Evolutionary conservation across 2,113 vertebrate species (phyloP).

Genomic region (Mastomys natalensis): DNA sequence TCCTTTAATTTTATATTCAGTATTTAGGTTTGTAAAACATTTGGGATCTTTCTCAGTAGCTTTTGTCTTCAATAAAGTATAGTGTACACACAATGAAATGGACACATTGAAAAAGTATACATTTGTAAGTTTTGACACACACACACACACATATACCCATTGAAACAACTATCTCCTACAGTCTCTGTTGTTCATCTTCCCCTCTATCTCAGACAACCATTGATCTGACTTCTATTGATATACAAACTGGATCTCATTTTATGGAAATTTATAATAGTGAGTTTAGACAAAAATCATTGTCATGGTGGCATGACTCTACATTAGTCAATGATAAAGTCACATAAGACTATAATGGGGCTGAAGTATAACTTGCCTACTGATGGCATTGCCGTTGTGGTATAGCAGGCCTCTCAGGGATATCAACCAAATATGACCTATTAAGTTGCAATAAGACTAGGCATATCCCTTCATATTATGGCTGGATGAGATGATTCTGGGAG

Average conservation of each 20-base stretch:
- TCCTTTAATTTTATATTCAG: conserved; percentile 37
- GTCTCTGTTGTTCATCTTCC: neutral
- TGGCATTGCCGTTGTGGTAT: neutral
- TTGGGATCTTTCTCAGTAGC: neutral
- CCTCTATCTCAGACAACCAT: neutral
- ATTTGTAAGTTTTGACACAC: neutral
- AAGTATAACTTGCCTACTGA: neutral
- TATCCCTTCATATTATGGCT: neutral
- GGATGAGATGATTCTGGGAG: neutral
- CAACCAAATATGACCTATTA: neutral
- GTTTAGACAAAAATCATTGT: neutral
- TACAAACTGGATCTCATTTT: neutral
- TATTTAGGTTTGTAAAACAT: neutral
- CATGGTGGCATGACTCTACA: neutral
- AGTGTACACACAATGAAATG: neutral
- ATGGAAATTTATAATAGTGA: neutral
- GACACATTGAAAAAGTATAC: neutral
- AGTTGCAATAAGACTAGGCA: neutral
- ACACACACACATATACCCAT: neutral
- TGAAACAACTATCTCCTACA: neutral
- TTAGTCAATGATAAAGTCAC: neutral
- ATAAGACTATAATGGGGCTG: neutral
- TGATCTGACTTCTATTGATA: neutral
- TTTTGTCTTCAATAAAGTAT: neutral
- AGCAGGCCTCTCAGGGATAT: neutral